Evolutionary conservation across 2,888 invertebrate species (phyloP).

Genomic region (Ormyrus thymus): DNA sequence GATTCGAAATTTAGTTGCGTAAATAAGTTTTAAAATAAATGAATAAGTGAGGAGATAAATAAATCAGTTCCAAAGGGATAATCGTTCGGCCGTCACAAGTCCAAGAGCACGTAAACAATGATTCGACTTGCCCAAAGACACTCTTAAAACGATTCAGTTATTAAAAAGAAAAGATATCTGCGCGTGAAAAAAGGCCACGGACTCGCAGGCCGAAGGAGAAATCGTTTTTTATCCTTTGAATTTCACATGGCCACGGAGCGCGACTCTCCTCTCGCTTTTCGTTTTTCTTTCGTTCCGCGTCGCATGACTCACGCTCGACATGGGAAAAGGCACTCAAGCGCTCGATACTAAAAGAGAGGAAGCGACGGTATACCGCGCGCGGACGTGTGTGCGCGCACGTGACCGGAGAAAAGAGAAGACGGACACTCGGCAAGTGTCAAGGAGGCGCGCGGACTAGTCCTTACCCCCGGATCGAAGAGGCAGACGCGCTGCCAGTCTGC

Average conservation of each 20-base stretch:
- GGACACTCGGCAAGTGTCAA: slow-evolving; percentile 18
- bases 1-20: no score
- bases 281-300: slow-evolving; percentile 41
- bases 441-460: not conserved
- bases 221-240: slow-evolving; percentile 26
- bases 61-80: no score
- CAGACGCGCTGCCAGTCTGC: slow-evolving; percentile 18
- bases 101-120: no score
- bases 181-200: no score
- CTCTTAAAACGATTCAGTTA: no score
- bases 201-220: not conserved
- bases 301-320: slow-evolving; percentile 35
- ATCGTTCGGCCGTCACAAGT: no score
- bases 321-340: slow-evolving; percentile 47
- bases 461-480: slow-evolving; percentile 24
- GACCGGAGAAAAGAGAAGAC: slow-evolving; percentile 8
- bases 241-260: not conserved
- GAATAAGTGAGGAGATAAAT: no score
- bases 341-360: not conserved
- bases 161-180: no score
- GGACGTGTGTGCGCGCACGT: not conserved
- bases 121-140: no score
- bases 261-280: slow-evolving; percentile 3
- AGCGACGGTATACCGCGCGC: not conserved
- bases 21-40: no score